Conservation (phyloP, 2,797 vertebrate genomes). For the Sebastes matsubarae region DNA sequence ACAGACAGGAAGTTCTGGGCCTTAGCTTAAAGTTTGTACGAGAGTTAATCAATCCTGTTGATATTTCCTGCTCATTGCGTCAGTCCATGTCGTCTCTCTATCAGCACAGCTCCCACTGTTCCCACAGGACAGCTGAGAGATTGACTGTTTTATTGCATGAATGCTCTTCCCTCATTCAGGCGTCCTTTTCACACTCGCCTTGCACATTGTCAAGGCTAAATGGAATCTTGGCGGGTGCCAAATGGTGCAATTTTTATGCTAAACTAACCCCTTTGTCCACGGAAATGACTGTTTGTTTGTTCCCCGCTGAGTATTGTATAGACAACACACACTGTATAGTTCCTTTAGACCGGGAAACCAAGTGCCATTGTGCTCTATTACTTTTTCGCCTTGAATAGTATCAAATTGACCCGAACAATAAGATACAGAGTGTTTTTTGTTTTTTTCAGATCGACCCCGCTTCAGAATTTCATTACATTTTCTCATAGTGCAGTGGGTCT, state of each 20-base stretch:
- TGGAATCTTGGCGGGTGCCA: conserved; percentile 58
- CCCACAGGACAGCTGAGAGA: conserved; percentile 49
- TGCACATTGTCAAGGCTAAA: conserved; percentile 61
- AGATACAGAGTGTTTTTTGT: background rate
- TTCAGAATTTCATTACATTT: conserved; percentile 62
- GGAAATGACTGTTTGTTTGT: conserved; percentile 46
- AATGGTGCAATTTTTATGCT: conserved; percentile 59
- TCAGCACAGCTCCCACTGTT: conserved; percentile 6
- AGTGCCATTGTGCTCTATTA: conserved; percentile 18
- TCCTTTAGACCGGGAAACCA: conserved; percentile 21
- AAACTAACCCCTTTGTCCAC: conserved; percentile 63
- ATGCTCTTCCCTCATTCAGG: conserved; percentile 49
- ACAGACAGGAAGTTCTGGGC: background rate
- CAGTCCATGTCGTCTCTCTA: conserved; percentile 31
- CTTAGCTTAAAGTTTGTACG: background rate
- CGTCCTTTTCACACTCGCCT: conserved; percentile 61
- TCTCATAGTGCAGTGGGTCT: conserved; percentile 16
- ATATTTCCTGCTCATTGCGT: conserved; percentile 17
- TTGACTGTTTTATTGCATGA: conserved; percentile 57
- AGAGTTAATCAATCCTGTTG: background rate
- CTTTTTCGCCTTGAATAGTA: conserved; percentile 28
- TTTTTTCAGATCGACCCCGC: conserved; percentile 2
- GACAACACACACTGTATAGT: conserved; percentile 2
- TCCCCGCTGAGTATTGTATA: conserved; percentile 3
- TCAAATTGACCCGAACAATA: conserved; percentile 33